Conservation (phyloP, 2,797 vertebrate genomes). For the Anguilla marmorata region DNA sequence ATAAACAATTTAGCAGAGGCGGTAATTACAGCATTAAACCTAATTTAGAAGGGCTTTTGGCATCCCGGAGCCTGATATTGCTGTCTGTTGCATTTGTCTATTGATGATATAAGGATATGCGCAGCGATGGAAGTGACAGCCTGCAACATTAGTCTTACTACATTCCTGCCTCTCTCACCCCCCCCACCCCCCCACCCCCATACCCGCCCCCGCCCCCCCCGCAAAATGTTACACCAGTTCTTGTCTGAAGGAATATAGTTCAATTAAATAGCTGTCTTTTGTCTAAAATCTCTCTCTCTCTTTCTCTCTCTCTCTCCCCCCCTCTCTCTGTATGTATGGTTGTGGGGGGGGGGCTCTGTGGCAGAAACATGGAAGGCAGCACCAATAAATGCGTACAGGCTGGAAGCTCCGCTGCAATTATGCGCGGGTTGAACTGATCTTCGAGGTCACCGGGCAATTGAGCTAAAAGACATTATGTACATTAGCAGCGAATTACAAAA, state of each 20-base stretch:
- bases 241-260: conserved; percentile 64
- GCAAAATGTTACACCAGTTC: conserved; percentile 57
- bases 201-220: conserved; percentile 37
- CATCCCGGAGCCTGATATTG: conserved; percentile 4
- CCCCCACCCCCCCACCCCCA: conserved; percentile 38
- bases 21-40: conserved; percentile 67
- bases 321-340: not conserved
- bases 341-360: conserved; percentile 19
- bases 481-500: conserved; percentile 45
- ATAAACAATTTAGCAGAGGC: conserved; percentile 70
- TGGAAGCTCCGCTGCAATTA: conserved; percentile 49
- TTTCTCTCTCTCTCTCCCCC: not conserved
- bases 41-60: conserved; percentile 67
- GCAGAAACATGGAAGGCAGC: conserved; percentile 17
- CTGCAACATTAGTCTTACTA: conserved; percentile 55
- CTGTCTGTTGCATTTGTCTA: conserved; percentile 44
- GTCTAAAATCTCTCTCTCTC: conserved; percentile 38
- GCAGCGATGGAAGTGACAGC: conserved; percentile 65
- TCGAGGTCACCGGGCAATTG: conserved; percentile 49
- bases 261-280: conserved; percentile 57
- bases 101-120: conserved; percentile 51
- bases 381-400: conserved; percentile 44
- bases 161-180: conserved; percentile 15
- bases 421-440: conserved; percentile 38
- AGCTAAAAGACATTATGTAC: conserved; percentile 46